A percentile compares a stretch with the other conserved stretches of the same genome.
These are phyloP conservation scores for Lepilemur ruficaudatus DNA, from an alignment of 2,797 vertebrate genomes.

Conservation along the genomic window DNA sequence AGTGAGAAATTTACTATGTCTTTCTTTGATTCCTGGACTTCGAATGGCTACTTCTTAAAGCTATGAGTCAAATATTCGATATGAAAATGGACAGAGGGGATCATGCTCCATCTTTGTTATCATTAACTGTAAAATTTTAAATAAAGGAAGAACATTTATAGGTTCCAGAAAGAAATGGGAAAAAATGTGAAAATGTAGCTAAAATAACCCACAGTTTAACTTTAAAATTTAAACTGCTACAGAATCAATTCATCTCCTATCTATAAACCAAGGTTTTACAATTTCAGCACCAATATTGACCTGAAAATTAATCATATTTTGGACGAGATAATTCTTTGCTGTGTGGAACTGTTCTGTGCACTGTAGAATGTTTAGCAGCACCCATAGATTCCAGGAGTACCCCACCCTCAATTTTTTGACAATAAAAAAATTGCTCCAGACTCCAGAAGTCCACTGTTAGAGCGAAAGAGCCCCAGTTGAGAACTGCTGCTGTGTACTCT, in stretches of 20 bases:
- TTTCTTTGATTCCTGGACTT: neutral
- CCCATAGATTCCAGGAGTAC: neutral
- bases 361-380: neutral
- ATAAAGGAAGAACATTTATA: neutral
- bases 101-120: neutral
- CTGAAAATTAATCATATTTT: neutral
- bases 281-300: neutral
- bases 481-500: neutral
- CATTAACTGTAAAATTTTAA: neutral
- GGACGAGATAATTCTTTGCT: neutral
- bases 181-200: neutral
- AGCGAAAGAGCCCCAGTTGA: rapidly evolving
- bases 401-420: neutral
- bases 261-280: neutral
- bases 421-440: neutral
- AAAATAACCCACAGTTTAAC: neutral
- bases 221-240: neutral
- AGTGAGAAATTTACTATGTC: neutral
- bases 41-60: neutral
- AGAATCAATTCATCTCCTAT: neutral
- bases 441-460: neutral
- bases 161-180: neutral
- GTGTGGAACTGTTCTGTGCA: neutral
- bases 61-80: neutral
- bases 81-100: neutral